Conservation (phyloP, 2,113 vertebrate genomes). For the Upupa epops region DNA sequence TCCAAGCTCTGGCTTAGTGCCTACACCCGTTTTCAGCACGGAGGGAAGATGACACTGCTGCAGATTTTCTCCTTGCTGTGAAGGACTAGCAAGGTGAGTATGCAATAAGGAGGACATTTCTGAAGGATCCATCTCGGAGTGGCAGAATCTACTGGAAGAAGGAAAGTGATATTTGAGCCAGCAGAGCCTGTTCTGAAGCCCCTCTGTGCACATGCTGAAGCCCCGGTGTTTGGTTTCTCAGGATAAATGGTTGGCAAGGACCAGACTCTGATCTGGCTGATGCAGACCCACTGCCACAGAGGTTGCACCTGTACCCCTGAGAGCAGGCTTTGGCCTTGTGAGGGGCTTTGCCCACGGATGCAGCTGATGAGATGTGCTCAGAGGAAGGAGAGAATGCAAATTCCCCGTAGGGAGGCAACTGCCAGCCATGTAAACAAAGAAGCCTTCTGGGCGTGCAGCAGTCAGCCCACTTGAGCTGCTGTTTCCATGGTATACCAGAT, state of each 20-base stretch:
- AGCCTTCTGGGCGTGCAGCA: slow-evolving; percentile 56
- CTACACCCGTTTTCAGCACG: slow-evolving; percentile 8
- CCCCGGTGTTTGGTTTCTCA: accelerated
- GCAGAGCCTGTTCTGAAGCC: background rate
- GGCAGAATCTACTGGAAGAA: background rate
- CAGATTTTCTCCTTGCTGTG: slow-evolving; percentile 31
- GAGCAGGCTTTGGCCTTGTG: background rate
- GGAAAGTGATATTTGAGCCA: background rate
- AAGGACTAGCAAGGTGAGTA: slow-evolving; percentile 37
- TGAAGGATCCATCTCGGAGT: background rate
- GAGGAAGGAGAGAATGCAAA: slow-evolving; percentile 29
- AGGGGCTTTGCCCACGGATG: background rate
- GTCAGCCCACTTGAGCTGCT: slow-evolving; percentile 59
- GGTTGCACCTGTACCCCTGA: background rate
- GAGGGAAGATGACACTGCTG: background rate
- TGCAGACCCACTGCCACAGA: background rate
- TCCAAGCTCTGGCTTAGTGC: slow-evolving; percentile 34
- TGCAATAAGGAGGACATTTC: background rate
- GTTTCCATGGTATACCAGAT: slow-evolving; percentile 66
- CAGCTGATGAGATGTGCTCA: background rate
- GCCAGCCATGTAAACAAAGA: slow-evolving; percentile 46
- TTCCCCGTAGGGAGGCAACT: slow-evolving; percentile 4
- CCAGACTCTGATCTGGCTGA: background rate
- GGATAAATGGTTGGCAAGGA: background rate
- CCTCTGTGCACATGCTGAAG: background rate